Evolutionary conservation across 2,888 invertebrate genomes (phyloP).

Genomic region (Morpho helenor): DNA sequence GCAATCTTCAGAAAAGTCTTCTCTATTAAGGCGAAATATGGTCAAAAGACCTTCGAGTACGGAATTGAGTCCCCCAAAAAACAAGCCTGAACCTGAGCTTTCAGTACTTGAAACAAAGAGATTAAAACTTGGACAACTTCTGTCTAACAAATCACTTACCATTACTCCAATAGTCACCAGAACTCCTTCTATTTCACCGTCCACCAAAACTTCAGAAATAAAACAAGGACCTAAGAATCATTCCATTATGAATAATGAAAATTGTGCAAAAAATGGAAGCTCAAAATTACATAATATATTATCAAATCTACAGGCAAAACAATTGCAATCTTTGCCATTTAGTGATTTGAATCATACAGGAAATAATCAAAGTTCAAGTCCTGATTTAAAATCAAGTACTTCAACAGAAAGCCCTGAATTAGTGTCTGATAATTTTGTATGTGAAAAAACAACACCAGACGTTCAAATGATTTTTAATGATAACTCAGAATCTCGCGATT

Average conservation of each 20-base stretch:
- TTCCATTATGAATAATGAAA: constrained; percentile 62
- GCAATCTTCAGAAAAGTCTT: constrained; percentile 54
- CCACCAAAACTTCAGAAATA: constrained; percentile 45
- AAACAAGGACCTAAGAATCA: constrained; percentile 56
- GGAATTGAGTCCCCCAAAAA: constrained; percentile 47
- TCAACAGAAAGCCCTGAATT: constrained; percentile 55
- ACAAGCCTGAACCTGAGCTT: constrained; percentile 49
- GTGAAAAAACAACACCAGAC: constrained; percentile 52
- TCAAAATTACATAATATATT: constrained; percentile 72
- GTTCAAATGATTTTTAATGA: constrained; percentile 69
- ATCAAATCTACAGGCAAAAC: constrained; percentile 66
- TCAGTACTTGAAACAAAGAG: constrained; percentile 61
- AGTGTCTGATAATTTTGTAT: constrained; percentile 46
- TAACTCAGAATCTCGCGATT: constrained; percentile 64
- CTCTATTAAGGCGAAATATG: constrained; percentile 41
- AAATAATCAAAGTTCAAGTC: constrained; percentile 43
- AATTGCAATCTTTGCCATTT: constrained; percentile 54
- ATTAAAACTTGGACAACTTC: constrained; percentile 64
- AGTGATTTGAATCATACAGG: constrained; percentile 52
- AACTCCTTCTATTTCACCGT: constrained; percentile 42
- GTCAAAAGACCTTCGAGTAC: constrained; percentile 51
- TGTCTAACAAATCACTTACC: constrained; percentile 61
- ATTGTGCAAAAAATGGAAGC: constrained; percentile 74
- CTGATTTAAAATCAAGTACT: constrained; percentile 56
- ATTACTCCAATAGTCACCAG: constrained; percentile 54